Evolutionary conservation across 2,797 vertebrate species (phyloP).

Genomic region (Acropternis orthonyx): DNA sequence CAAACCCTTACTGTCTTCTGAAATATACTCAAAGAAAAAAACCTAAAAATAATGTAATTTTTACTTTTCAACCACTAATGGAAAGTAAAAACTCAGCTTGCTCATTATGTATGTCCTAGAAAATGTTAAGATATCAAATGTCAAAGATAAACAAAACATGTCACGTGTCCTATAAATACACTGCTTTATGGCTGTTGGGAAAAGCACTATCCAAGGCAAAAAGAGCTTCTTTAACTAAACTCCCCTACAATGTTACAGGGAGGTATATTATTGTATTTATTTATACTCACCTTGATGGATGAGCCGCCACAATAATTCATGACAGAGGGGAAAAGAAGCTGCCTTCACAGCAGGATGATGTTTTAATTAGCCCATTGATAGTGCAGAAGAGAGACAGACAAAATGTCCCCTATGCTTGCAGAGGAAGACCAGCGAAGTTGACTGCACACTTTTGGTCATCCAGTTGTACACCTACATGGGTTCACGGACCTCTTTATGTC

Average conservation of each 20-base stretch:
- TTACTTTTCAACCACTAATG: neutral
- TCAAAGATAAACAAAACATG: neutral
- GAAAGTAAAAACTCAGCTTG: neutral
- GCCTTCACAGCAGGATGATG: neutral
- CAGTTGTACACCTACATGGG: too few relatives aligned
- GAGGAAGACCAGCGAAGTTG: neutral
- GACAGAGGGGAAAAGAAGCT: neutral
- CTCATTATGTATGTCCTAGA: neutral
- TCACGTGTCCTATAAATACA: neutral
- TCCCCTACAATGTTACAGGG: neutral
- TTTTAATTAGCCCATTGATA: neutral
- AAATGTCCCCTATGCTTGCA: neutral
- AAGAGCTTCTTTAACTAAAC: neutral
- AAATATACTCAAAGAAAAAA: neutral
- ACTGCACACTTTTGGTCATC: neutral
- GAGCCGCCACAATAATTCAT: neutral
- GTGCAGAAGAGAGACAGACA: neutral
- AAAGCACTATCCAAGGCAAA: neutral
- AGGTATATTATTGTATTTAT: neutral
- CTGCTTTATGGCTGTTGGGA: neutral
- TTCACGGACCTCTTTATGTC: neutral
- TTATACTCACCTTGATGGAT: neutral
- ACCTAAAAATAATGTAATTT: neutral
- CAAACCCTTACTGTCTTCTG: neutral
- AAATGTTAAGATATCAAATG: neutral